phyloP scores from a whole-genome alignment of 2,888 invertebrate species.

The Nephrotoma flavescens region DNA sequence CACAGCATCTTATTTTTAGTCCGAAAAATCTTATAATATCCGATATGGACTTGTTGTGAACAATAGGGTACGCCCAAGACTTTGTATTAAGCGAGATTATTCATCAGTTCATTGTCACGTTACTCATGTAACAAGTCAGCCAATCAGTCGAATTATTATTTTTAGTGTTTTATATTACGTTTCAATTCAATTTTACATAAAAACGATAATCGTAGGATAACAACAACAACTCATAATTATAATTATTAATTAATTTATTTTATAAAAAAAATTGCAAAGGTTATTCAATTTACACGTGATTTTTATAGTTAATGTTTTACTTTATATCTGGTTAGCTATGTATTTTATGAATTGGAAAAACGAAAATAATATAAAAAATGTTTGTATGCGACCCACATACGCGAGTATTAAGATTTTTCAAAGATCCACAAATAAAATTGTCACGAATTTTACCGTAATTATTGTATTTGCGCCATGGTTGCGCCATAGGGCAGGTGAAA shows the following conservation, averaged over 20 bases:
- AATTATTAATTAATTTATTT: background rate
- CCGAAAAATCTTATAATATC: background rate
- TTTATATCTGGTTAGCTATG: background rate
- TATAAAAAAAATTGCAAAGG: background rate
- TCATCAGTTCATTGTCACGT: background rate
- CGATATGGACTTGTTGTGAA: background rate
- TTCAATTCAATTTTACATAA: background rate
- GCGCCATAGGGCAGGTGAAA: no score
- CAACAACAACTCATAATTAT: background rate
- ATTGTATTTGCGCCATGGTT: no score
- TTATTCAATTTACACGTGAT: background rate
- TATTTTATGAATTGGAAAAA: no score
- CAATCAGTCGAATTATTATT: background rate
- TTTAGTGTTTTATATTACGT: background rate
- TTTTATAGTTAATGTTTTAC: background rate
- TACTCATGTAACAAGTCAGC: background rate
- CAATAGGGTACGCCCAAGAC: background rate
- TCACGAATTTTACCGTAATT: no score
- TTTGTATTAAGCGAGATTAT: background rate
- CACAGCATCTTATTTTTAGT: background rate
- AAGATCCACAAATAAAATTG: no score
- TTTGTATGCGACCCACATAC: no score
- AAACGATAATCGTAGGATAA: background rate
- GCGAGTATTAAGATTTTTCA: no score
- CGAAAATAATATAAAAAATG: no score